Conservation (phyloP, 2,888 invertebrate species). For the Temnothorax rugatulus region DNA sequence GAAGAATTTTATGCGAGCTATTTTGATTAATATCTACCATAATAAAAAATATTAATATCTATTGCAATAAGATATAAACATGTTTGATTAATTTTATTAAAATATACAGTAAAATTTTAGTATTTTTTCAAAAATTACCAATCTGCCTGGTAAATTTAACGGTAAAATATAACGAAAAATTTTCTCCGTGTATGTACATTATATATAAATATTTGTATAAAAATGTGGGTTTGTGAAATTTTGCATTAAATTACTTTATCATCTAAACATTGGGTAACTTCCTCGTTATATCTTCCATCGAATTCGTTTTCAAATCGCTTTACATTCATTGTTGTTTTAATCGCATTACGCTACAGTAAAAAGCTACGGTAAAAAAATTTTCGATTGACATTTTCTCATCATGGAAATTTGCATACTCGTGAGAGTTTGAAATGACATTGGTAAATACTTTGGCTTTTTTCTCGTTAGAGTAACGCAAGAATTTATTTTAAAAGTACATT, state of each 20-base stretch:
- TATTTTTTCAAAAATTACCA: no score
- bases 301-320: not conserved
- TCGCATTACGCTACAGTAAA: not conserved
- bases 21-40: no score
- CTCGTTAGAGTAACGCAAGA: not conserved
- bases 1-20: no score
- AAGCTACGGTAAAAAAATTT: not conserved
- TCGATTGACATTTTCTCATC: no score
- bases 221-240: slow-evolving; percentile 76
- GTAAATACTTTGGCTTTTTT: slow-evolving; percentile 16
- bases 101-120: no score
- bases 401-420: not conserved
- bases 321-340: slow-evolving; percentile 26
- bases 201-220: slow-evolving; percentile 77
- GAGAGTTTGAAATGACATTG: not conserved
- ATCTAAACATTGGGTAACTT: slow-evolving; percentile 39
- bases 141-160: no score
- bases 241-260: slow-evolving; percentile 58
- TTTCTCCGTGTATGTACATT: slow-evolving; percentile 64
- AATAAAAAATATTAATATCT: no score
- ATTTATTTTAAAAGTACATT: slow-evolving; percentile 18
- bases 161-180: no score
- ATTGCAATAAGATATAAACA: no score
- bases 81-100: no score
- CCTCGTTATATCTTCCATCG: not conserved